These are phyloP conservation scores for Anniella stebbinsi DNA, from an alignment of 2,797 vertebrate genomes.

Conservation along the genomic window DNA sequence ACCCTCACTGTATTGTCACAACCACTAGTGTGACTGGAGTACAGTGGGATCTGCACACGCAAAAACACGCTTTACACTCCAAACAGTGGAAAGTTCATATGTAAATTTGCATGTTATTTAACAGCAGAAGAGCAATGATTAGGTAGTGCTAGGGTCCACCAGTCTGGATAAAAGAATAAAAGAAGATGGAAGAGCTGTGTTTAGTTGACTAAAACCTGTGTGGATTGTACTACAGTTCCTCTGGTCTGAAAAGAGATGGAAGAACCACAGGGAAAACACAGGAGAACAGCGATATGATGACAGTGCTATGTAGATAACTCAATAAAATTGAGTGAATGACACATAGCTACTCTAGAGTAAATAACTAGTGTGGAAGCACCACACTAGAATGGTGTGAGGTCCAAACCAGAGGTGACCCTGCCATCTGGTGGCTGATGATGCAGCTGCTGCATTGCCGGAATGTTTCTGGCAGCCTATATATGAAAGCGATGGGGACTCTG, in stretches of 20 bases:
- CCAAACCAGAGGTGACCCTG: not conserved
- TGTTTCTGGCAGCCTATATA: not conserved
- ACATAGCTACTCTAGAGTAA: not conserved
- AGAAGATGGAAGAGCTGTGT: not conserved
- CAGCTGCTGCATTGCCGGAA: not conserved
- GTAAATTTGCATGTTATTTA: not conserved
- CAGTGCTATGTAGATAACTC: not conserved
- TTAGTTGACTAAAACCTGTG: not conserved
- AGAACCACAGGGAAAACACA: not conserved
- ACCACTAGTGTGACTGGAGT: no score
- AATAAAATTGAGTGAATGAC: not conserved
- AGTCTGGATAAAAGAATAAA: not conserved
- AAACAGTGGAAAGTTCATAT: no score
- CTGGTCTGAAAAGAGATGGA: not conserved
- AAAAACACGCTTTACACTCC: not conserved
- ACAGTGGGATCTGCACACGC: not conserved
- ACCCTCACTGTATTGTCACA: not conserved
- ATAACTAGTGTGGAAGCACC: no score
- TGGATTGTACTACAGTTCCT: not conserved
- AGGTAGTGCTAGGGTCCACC: no score
- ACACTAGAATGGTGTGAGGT: not conserved
- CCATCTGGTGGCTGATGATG: conserved; percentile 16
- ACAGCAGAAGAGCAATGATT: not conserved
- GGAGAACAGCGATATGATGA: not conserved
- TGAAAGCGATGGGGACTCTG: not conserved